Base-by-base conservation (phyloP, 2,797 vertebrate genomes). In the Xiphophorus birchmanni region DNA sequence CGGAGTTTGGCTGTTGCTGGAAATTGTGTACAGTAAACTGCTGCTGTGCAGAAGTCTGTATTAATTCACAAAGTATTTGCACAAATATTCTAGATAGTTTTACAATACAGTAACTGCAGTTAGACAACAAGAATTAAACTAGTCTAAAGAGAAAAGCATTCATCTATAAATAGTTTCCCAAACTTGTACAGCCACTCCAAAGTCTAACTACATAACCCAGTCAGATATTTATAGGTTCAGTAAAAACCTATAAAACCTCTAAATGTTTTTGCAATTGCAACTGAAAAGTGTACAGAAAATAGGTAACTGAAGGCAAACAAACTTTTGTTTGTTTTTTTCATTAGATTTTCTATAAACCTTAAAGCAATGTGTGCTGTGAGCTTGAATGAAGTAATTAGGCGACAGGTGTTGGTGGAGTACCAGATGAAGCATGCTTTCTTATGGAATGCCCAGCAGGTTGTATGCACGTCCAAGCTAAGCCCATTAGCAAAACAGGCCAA, bases 401-500 rank as follows among this genome's bases (percentile, higher is more conserved):
- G 54, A 63, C 74, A 78, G 80, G 65, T 60, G 86, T 50, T 69
- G 63, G 35, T 50, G 15, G 76, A 60, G 72, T 71, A 83, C 15
- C 3, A 73, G 85, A 78, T 9, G n/a, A 73, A 83, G 84, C 67
- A 48, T 60, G 58, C 35, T 11, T 76, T 88, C 88, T 89, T 84
- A 79, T 29, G 15, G 65, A 83, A 52, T 26, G 74, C 78, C 74
- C 80, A 72, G 40, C 78, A 80, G 88, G 78, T 80, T 81, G 83
- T 69, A 82, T 84, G 89, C 71, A 79, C 82, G 79, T 78, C 79
- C 72, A 21, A 13, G 69, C 42, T 96, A 96, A 96, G 90, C 95
- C 91, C 81, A 95, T 96, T 96, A 96, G 37, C 90, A 85, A 95
- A 95, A 76, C 92, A 95, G 95, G 95, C 82, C 94, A 95, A 93